These are phyloP conservation scores for Drosophila nannoptera DNA, from an alignment of 1,140 invertebrate species.

Conservation along the genomic window DNA sequence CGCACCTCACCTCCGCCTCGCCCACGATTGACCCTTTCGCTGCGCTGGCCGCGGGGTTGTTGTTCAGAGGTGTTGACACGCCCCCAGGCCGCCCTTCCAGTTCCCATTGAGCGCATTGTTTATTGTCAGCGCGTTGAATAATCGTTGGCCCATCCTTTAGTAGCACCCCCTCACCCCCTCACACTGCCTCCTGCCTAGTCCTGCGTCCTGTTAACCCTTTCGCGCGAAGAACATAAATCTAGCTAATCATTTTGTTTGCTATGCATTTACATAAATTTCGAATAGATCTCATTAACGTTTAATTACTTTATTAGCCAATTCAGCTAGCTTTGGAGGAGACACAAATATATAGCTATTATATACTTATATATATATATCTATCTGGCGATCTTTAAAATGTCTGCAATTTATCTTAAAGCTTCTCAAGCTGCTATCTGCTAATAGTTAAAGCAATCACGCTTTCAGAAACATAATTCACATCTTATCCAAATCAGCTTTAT, in stretches of 20 bases:
- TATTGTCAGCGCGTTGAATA: slow-evolving; percentile 56
- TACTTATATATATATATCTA: too few relatives aligned
- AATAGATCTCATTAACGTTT: slow-evolving; percentile 1
- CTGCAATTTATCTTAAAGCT: too few relatives aligned
- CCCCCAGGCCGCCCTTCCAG: neutral
- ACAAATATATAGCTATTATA: too few relatives aligned
- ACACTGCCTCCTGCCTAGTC: neutral
- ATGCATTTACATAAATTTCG: slow-evolving; percentile 34
- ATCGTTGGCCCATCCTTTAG: slow-evolving; percentile 30
- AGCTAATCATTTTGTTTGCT: slow-evolving; percentile 41
- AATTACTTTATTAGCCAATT: slow-evolving; percentile 4
- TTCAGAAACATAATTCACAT: too few relatives aligned
- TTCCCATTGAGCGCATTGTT: slow-evolving; percentile 30
- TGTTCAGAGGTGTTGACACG: slow-evolving; percentile 4
- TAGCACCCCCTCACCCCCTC: neutral
- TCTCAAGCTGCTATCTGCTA: too few relatives aligned
- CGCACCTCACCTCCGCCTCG: too few relatives aligned
- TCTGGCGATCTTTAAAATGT: too few relatives aligned
- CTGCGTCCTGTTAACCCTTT: too few relatives aligned
- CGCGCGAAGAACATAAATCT: slow-evolving; percentile 11
- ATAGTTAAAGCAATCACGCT: too few relatives aligned
- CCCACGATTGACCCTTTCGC: too few relatives aligned
- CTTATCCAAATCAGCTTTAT: too few relatives aligned
- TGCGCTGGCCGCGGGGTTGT: slow-evolving; percentile 4
- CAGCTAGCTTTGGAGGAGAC: neutral